These are phyloP conservation scores for Plecotus auritus DNA, from an alignment of 2,113 vertebrate species.

Conservation along the genomic window DNA sequence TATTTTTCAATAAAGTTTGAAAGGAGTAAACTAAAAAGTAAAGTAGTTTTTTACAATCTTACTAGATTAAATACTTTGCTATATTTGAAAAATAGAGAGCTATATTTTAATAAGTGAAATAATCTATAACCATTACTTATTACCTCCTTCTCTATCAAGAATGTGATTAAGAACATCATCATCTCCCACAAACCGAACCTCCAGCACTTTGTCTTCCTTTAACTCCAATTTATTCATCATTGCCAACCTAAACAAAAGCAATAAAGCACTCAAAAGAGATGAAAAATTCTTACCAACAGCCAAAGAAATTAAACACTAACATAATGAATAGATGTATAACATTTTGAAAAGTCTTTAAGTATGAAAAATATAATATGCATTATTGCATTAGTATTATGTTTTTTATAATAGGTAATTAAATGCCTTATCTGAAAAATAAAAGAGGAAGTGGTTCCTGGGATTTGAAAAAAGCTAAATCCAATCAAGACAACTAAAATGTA, in stretches of 20 bases:
- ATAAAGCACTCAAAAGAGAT: not conserved
- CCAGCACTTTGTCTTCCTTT: conserved; percentile 62
- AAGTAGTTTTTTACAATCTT: conserved; percentile 12
- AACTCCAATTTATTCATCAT: conserved; percentile 79
- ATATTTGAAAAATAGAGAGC: conserved; percentile 24
- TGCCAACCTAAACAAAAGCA: conserved; percentile 49
- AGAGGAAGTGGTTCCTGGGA: not conserved
- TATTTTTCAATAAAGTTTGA: conserved; percentile 29
- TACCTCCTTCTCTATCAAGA: conserved; percentile 90
- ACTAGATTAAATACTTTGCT: not conserved
- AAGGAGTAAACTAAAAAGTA: conserved; percentile 24
- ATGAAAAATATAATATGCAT: not conserved
- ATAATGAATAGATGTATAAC: conserved; percentile 19
- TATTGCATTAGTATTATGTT: not conserved
- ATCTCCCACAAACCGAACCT: conserved; percentile 91
- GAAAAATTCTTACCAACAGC: not conserved
- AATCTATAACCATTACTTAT: not conserved
- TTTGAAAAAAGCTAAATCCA: not conserved
- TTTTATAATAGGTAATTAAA: not conserved
- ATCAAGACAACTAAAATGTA: not conserved
- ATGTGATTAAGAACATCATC: conserved; percentile 93
- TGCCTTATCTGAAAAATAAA: conserved; percentile 39
- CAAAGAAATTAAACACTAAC: conserved; percentile 9
- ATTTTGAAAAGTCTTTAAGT: not conserved
- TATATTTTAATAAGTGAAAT: not conserved